Base-by-base conservation (phyloP, 2,888 invertebrate species). In the Lasioglossum pauxillum region DNA sequence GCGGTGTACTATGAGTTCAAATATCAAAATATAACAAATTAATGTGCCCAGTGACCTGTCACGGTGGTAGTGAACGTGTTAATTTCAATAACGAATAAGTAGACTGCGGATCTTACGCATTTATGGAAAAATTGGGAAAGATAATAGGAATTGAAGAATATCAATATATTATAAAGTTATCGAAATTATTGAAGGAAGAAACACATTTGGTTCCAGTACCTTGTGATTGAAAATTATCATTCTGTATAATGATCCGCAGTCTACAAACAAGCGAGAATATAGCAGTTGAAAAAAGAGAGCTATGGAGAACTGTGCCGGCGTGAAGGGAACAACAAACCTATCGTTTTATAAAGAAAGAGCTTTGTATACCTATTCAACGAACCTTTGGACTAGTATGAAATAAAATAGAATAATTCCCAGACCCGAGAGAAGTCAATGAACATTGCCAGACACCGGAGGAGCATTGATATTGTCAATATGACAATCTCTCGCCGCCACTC, bases 291-390 rank as follows among this genome's bases (percentile, higher is more conserved):
- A 2, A 12, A n/a, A n/a, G 10, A n/a, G 19, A 35, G 64, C 19
- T 64, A 19, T 31, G 31, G 53, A n/a, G 8, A 53, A 60, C 60
- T 10, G 31, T 64, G 64, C 31, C 64, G 64, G 38, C 77, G 77
- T 27, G 75, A 84, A 83, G 84, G 84, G 84, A 84, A 83, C 83
- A 83, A 83, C 67, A 79, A 85, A 57, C 57, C 31, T 67, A 64
- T 16, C 44, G 38, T 80, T 85, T 85, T 84, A 35, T 85, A 84
- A 44, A 49, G 19, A 64, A 78, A 85, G 41, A 53, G 53, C 80
- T 84, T 85, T 80, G 72, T 84, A 80, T 78, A 82, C 57, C 35
- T 49, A 35, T 69, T 35, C 69, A 44, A 75, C 31, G n/a, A 49
- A 38, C n/a, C 19, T 75, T 71, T 71, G 38, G 71, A 72, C 41